phyloP scores from a whole-genome alignment of 2,797 vertebrate genomes.

The Argya squamiceps region DNA sequence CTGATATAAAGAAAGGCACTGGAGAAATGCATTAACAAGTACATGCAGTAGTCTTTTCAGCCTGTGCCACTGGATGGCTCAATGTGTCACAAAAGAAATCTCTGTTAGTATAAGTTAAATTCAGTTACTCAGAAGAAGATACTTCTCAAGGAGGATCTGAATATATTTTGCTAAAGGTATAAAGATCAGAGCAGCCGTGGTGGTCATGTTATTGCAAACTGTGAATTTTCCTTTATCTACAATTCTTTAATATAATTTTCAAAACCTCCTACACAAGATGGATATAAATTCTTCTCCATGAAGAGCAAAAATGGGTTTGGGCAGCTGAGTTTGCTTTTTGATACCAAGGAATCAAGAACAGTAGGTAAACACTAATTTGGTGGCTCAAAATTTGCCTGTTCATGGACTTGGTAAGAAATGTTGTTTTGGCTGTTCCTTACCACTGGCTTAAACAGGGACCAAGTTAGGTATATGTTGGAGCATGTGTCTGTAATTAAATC shows the following conservation, averaged over 20 bases:
- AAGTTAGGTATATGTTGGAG: background rate
- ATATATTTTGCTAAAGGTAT: background rate
- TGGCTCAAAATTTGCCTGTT: background rate
- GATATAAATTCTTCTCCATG: background rate
- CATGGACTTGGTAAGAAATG: background rate
- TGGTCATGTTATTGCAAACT: background rate
- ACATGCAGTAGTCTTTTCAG: constrained; percentile 24
- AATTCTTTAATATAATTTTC: background rate
- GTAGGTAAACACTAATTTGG: background rate
- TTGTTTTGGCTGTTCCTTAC: background rate
- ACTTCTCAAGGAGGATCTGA: background rate
- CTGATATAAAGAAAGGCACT: background rate
- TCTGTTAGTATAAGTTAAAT: background rate
- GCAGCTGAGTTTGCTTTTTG: background rate
- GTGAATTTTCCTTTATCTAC: background rate
- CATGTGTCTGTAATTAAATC: background rate
- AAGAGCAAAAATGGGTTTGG: background rate
- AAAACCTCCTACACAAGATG: background rate
- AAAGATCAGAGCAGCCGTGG: background rate
- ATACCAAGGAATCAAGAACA: background rate
- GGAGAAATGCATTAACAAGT: background rate
- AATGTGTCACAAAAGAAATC: constrained; percentile 37
- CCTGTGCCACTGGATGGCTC: constrained; percentile 62
- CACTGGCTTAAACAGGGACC: background rate
- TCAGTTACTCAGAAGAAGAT: background rate